phyloP scores from a whole-genome alignment of 2,113 vertebrate genomes.

The Hymenochirus boettgeri region DNA sequence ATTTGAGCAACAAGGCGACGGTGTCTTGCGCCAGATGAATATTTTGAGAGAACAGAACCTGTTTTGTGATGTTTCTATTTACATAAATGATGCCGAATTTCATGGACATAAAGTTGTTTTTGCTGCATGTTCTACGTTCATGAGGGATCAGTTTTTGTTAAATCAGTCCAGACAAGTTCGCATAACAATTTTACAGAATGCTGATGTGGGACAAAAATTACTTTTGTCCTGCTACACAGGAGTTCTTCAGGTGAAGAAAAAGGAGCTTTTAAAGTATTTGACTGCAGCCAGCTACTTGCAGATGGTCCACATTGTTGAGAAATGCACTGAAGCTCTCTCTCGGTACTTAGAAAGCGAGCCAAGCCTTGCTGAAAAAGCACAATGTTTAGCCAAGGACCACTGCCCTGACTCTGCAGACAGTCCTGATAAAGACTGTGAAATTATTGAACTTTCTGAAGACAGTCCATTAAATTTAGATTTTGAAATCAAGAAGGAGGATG shows the following conservation, averaged over 20 bases:
- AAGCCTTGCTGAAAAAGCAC: conserved; percentile 53
- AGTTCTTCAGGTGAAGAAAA: conserved; percentile 70
- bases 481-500: conserved; percentile 60
- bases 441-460: conserved; percentile 71
- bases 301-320: conserved; percentile 79
- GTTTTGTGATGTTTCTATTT: conserved; percentile 75
- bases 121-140: conserved; percentile 74
- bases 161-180: conserved; percentile 68
- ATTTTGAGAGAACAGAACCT: conserved; percentile 73
- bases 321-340: conserved; percentile 72
- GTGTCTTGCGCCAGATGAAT: conserved; percentile 75
- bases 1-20: conserved; percentile 72
- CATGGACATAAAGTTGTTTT: conserved; percentile 77
- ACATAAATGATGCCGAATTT: conserved; percentile 74
- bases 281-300: conserved; percentile 75
- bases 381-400: conserved; percentile 53
- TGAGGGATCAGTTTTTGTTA: conserved; percentile 76
- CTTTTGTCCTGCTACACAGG: conserved; percentile 73
- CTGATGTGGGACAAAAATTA: conserved; percentile 72
- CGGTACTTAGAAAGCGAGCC: conserved; percentile 67
- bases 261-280: conserved; percentile 73
- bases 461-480: conserved; percentile 52
- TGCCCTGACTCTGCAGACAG: conserved; percentile 21
- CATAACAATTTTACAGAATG: conserved; percentile 73
- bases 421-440: conserved; percentile 66